Evolutionary conservation across 2,888 invertebrate genomes (phyloP), one percentile per base, ranked within the genome.

Genomic region (Meloe dianella): DNA sequence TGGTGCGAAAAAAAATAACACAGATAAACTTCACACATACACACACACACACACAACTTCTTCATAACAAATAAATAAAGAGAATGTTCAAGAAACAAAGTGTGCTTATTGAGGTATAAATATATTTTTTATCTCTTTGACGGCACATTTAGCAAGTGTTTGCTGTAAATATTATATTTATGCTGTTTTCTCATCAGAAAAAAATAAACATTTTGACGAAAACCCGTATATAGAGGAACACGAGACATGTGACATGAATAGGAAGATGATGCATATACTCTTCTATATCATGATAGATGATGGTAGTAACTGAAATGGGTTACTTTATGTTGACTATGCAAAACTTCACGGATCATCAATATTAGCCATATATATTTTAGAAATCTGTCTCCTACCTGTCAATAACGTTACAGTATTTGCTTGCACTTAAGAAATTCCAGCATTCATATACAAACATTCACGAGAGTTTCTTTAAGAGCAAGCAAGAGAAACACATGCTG

Each of bases 271-370:
- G 60, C n/a, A 32, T 67, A 65, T 65, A 69, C 61, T 68, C 65
- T 60, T 64, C 47, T 20, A 20, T 58, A 70, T 60, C 63, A 65
- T 71, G 71, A 71, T 71, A 63, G 66, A 71, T 71, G 71, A 65
- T 68, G 61, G 63, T 68, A 20, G 47, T 47, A 47, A 38, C 56
- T 58, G 61, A 65, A 68, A 66, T 68, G 68, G 68, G 71, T 68
- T 71, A 66, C 67, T 71, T 67, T 65, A 65, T 67, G 71, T 68
- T 71, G 71, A 71, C 71, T 68, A 71, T 71, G 71, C 68, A 69
- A 63, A 66, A 41, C 67, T 68, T 71, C 68, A 69, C 67, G 71
- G 66, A 71, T 71, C 71, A 71, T 71, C 68, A 71, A 71, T 71
- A 71, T 71, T 56, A 64, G 57, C 61, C 66, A 70, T 68, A 66